Evolutionary conservation across 37 sponge, comb jelly and placozoan genomes (phyloP).

Genomic region (Tethya wilhelma): DNA sequence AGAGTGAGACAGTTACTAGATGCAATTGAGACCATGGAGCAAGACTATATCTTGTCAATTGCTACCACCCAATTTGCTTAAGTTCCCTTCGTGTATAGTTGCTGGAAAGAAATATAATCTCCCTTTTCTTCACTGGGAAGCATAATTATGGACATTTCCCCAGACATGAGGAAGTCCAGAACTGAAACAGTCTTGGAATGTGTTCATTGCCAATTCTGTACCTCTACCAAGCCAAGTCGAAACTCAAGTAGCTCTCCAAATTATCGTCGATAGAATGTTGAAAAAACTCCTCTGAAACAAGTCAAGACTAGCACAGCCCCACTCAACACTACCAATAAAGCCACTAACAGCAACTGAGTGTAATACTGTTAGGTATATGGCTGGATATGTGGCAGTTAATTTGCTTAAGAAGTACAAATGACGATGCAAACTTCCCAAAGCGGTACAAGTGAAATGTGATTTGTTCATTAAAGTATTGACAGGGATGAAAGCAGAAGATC

Average conservation of each 20-base stretch:
- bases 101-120: conserved; percentile 2
- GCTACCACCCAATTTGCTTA: neutral
- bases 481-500: conserved; percentile 3
- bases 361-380: conserved; percentile 17
- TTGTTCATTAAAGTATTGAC: neutral
- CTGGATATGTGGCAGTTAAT: conserved; percentile 18
- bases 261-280: conserved; percentile 7
- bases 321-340: neutral
- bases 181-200: neutral
- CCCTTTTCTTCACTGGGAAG: neutral
- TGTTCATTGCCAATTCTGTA: neutral
- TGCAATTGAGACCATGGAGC: neutral
- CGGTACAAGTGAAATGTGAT: neutral
- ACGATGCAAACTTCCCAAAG: neutral
- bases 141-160: neutral
- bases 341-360: conserved; percentile 2
- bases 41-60: neutral
- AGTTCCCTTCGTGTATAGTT: neutral
- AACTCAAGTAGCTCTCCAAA: too few relatives aligned
- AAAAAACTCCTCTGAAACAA: neutral
- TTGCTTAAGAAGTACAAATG: neutral
- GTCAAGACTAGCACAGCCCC: neutral
- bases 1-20: neutral
- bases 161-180: neutral
- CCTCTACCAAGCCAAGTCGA: neutral